These are phyloP conservation scores for Cosmia trapezina DNA, from an alignment of 2,888 invertebrate species.

Conservation along the genomic window DNA sequence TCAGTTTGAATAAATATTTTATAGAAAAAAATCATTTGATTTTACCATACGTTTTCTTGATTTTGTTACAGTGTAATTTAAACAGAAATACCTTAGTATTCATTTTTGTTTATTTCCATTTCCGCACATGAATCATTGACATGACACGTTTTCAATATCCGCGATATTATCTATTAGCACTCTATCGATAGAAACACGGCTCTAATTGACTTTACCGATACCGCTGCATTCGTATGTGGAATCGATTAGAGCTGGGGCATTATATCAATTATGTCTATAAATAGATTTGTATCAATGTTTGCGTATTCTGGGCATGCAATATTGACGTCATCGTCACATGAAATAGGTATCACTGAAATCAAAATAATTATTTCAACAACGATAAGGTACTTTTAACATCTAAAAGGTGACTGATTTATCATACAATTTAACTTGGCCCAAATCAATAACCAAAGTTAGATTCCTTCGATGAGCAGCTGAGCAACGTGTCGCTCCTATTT, in stretches of 20 bases:
- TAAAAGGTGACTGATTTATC: neutral
- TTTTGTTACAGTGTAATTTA: neutral
- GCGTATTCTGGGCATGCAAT: slow-evolving; percentile 16
- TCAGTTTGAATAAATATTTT: neutral
- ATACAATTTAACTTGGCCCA: neutral
- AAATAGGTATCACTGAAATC: neutral
- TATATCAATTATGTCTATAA: slow-evolving; percentile 44
- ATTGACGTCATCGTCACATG: slow-evolving; percentile 5
- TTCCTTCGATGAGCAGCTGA: neutral
- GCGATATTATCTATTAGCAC: slow-evolving; percentile 24
- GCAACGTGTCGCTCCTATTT: neutral
- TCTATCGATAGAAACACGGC: slow-evolving; percentile 34
- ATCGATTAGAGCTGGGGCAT: slow-evolving; percentile 38
- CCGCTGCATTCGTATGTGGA: slow-evolving; percentile 38
- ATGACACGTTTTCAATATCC: slow-evolving; percentile 15
- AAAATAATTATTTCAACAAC: neutral
- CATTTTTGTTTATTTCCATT: neutral
- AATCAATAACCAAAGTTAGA: neutral
- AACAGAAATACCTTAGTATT: neutral
- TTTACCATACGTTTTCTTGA: neutral
- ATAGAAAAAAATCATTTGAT: neutral
- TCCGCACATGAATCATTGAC: slow-evolving; percentile 14
- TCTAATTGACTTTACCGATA: slow-evolving; percentile 47
- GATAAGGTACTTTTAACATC: neutral
- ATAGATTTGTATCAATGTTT: slow-evolving; percentile 27